Evolutionary conservation across 2,797 vertebrate species (phyloP).

Genomic region (Pogoniulus pusillus): DNA sequence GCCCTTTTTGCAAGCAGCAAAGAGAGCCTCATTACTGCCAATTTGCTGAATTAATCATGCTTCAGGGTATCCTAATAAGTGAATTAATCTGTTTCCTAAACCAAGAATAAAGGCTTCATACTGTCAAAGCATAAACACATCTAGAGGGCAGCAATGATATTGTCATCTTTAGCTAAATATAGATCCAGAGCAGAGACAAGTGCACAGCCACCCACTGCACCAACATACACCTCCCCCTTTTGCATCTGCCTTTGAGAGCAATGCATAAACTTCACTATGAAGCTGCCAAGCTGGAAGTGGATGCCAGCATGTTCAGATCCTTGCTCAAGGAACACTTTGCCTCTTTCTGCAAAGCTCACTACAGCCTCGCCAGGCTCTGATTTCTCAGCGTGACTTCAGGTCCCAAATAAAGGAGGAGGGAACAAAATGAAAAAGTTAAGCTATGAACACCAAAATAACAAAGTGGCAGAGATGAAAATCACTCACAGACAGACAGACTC

Average conservation of each 20-base stretch:
- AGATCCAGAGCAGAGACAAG: constrained; percentile 41
- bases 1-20: neutral
- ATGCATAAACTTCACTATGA: neutral
- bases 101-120: constrained; percentile 28
- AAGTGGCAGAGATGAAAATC: neutral
- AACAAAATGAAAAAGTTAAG: neutral
- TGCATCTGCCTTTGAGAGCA: neutral
- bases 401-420: neutral
- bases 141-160: constrained; percentile 62
- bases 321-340: neutral
- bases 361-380: neutral
- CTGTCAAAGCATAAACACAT: constrained; percentile 46
- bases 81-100: constrained; percentile 42
- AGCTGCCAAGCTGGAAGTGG: neutral
- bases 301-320: neutral
- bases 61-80: constrained; percentile 26
- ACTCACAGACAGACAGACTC: constrained; percentile 16
- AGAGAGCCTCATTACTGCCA: neutral
- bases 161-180: constrained; percentile 53
- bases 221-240: neutral
- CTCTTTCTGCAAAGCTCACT: neutral
- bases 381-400: neutral
- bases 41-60: constrained; percentile 55
- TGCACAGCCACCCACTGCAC: constrained; percentile 23
- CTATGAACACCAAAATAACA: neutral